Evolutionary conservation across 2,888 invertebrate species (phyloP), one percentile per base, ranked within the genome.

Genomic region (Pachydiplax longipennis): DNA sequence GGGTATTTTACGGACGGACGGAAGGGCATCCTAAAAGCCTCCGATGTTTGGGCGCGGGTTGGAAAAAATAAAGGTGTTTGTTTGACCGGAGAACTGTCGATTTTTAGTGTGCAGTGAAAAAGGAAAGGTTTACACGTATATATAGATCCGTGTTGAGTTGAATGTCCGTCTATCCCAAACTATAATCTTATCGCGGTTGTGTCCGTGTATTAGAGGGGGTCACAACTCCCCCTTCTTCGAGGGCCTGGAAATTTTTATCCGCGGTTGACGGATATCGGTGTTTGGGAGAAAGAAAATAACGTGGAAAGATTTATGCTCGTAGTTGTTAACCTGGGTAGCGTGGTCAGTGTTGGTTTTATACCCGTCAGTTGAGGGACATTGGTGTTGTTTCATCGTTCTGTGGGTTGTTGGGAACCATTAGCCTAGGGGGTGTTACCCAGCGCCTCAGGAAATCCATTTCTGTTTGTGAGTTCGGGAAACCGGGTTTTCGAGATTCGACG

Each of bases 61-160:
- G 35, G 18, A 22, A 18, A 22, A 37, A 18, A 65, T 65, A 44
- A 44, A 65, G 31, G 73, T 40, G 37, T 37, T 37, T 87, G 22
- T 87, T 73, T 87, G 87, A 61, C 83, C 83, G 35, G 31, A 22
- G 87, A 37, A 61, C 87, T 87, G 61, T 87, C 87, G 58, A 61
- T 10, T 65, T 87, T 87, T 87, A 87, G 87, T 87, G 22, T 61
- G 61, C 37, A 58, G n/a, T 87, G 37, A 35, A 87, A 61, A 61
- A 61, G 58, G 37, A 31, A 73, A 25, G 25, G 73, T 13, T 10
- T 73, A 13, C 73, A 18, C 53, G 31, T 73, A 73, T 13, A 73
- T 73, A 73, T 73, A 73, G 73, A 73, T 73, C 31, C 73, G 31
- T 31, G 73, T 31, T 1, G 31, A 44, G 44, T 8, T 44, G 44